Evolutionary conservation across 1,140 invertebrate genomes (phyloP).

Genomic region (Dinoponera quadriceps): DNA sequence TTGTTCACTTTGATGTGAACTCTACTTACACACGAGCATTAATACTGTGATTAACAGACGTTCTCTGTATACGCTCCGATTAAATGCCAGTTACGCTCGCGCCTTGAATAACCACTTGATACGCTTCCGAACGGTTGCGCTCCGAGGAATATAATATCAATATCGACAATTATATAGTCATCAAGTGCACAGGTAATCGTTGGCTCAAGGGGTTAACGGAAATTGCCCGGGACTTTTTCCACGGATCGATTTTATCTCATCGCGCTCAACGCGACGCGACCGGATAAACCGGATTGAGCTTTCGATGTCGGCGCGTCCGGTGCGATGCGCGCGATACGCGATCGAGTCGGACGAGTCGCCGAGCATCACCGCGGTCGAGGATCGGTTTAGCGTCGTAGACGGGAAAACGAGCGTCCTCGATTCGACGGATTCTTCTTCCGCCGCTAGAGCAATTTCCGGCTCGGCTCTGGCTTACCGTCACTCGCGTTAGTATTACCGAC

Average conservation of each 20-base stretch:
- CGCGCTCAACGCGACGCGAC: constrained; percentile 34
- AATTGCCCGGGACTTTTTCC: constrained; percentile 50
- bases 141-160: constrained; percentile 22
- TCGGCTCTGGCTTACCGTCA: constrained; percentile 48
- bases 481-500: constrained; percentile 20
- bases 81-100: not conserved
- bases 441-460: constrained; percentile 67
- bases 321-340: constrained; percentile 21
- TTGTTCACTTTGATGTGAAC: no score
- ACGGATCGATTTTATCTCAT: constrained; percentile 61
- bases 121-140: not conserved
- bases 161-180: constrained; percentile 47
- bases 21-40: no score
- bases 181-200: constrained; percentile 44
- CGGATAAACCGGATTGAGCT: constrained; percentile 72
- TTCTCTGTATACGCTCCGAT: not conserved
- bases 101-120: constrained; percentile 1
- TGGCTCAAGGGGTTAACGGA: constrained; percentile 44
- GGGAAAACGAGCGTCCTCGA: constrained; percentile 72
- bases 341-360: constrained; percentile 10
- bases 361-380: constrained; percentile 18
- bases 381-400: constrained; percentile 68
- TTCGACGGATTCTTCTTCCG: constrained; percentile 73
- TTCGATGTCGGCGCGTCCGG: constrained; percentile 59
- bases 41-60: no score